Base-by-base conservation (phyloP, 2,888 invertebrate species). In the Oscheius sp. region DNA sequence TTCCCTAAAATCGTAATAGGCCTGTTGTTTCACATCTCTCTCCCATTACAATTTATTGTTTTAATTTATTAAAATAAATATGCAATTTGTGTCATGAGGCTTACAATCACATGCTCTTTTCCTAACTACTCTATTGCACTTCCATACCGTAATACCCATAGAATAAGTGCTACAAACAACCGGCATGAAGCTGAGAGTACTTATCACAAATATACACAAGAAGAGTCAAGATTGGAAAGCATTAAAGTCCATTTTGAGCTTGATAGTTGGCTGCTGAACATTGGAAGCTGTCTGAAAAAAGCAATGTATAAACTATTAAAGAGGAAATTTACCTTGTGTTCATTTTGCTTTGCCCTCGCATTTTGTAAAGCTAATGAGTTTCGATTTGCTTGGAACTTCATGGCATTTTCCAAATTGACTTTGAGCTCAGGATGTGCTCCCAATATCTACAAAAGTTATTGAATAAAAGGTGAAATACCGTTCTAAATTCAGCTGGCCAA, bases 331-430 rank as follows among this genome's bases (percentile, higher is more conserved):
- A 77, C 75, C 68, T 75, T 73, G 1, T 66, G 68, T 45, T 76
- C 78, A 34, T 66, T 63, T 3, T 68, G 67, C 31, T 70, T 75
- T 20, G 71, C 58, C 67, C 70, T 67, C 3, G 73, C 66, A 37
- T 29, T 31, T 64, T 64, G 69, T 27, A 34, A 55, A 15, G 68
- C 39, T 37, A 61, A 29, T 2, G 75, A 67, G 45, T 75, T 74
- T 50, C 76, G 25, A 0, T 73, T 69, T 0, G 80, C 71, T 64
- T 76, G 76, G 37, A 80, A 68, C 4, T 73, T 57, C 55, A 96
- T 91, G 0, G 96, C 95, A 66, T 91, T 91, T 88, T 96, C 95
- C 65, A 97, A 88, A 87, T 93, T 92, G 61, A 89, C 90, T 75
- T 93, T 91, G 67, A 96, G 89, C 68, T 93, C 92, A 0, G 91